A percentile compares a stretch with the other conserved stretches of the same genome.
Evolutionary conservation across 2,797 vertebrate genomes (phyloP).

Genomic region (Clarias fuscus): DNA sequence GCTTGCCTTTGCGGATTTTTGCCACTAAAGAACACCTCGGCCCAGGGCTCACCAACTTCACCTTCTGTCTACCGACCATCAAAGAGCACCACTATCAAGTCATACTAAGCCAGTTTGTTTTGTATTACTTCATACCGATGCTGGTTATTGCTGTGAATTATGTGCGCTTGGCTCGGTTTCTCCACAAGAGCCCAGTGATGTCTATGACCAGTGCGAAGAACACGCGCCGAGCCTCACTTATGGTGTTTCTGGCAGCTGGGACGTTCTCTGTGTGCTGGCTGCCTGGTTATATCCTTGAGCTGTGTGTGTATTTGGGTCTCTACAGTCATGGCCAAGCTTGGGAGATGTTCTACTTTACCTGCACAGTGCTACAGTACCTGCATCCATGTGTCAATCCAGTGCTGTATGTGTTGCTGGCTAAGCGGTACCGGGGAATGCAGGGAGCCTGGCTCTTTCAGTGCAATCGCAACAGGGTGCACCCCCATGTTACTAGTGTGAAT

Average conservation of each 20-base stretch:
- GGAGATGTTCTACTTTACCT: conserved; percentile 75
- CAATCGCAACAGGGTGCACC: conserved; percentile 68
- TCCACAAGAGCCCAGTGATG: conserved; percentile 76
- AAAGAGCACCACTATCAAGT: conserved; percentile 75
- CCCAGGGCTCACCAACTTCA: conserved; percentile 62
- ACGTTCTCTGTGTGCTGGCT: conserved; percentile 77
- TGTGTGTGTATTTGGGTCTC: conserved; percentile 72
- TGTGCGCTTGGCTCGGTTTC: conserved; percentile 70
- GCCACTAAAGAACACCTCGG: conserved; percentile 67
- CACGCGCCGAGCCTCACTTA: conserved; percentile 72
- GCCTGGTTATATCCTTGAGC: conserved; percentile 74
- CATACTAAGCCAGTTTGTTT: conserved; percentile 74
- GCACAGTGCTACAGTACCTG: conserved; percentile 72
- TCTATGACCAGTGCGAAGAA: conserved; percentile 71
- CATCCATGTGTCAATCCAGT: conserved; percentile 72
- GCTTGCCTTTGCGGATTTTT: conserved; percentile 72
- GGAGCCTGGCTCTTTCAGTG: conserved; percentile 65
- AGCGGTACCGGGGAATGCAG: conserved; percentile 66
- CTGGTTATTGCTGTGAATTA: conserved; percentile 76
- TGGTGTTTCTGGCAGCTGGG: conserved; percentile 75
- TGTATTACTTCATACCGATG: conserved; percentile 75
- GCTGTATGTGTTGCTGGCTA: conserved; percentile 73
- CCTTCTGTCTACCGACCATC: conserved; percentile 72
- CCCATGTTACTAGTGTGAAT: conserved; percentile 65
- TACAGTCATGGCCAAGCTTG: conserved; percentile 67